Evolutionary conservation across 2,113 vertebrate species (phyloP).

Genomic region (Apeltes quadracus): DNA sequence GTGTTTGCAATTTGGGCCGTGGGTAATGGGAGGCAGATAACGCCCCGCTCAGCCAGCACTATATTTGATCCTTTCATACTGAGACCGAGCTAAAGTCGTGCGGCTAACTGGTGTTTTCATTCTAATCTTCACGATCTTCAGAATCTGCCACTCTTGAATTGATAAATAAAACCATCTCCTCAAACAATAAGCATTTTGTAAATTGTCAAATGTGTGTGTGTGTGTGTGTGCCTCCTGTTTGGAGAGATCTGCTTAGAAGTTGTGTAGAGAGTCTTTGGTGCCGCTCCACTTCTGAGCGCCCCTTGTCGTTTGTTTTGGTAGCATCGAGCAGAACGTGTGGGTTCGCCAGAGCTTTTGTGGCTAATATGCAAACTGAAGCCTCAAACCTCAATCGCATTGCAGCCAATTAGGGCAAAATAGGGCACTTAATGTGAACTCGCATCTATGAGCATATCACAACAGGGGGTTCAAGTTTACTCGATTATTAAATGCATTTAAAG

Average conservation of each 20-base stretch:
- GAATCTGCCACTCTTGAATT: neutral
- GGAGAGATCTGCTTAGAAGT: neutral
- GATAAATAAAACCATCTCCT: neutral
- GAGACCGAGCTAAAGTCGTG: conserved; percentile 22
- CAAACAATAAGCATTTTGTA: neutral
- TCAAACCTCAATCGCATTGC: neutral
- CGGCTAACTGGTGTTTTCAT: conserved; percentile 10
- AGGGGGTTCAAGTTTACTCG: neutral
- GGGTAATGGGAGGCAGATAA: conserved; percentile 52
- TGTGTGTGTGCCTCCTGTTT: neutral
- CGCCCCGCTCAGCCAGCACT: conserved; percentile 9
- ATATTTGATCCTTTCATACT: conserved; percentile 46
- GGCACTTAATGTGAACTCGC: neutral
- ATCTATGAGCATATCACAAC: neutral
- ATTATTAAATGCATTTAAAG: neutral
- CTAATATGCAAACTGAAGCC: neutral
- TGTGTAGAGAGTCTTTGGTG: neutral
- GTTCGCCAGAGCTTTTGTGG: neutral
- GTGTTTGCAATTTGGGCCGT: conserved; percentile 38
- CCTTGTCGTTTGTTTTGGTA: neutral
- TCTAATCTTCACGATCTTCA: neutral
- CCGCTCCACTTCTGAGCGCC: neutral
- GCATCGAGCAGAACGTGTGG: neutral
- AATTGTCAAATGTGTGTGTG: neutral
- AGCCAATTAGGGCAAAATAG: conserved; percentile 12